A percentile compares a stretch with the other conserved stretches of the same genome.
phyloP scores from a whole-genome alignment of 2,113 vertebrate genomes.

The Bombycilla garrulus region DNA sequence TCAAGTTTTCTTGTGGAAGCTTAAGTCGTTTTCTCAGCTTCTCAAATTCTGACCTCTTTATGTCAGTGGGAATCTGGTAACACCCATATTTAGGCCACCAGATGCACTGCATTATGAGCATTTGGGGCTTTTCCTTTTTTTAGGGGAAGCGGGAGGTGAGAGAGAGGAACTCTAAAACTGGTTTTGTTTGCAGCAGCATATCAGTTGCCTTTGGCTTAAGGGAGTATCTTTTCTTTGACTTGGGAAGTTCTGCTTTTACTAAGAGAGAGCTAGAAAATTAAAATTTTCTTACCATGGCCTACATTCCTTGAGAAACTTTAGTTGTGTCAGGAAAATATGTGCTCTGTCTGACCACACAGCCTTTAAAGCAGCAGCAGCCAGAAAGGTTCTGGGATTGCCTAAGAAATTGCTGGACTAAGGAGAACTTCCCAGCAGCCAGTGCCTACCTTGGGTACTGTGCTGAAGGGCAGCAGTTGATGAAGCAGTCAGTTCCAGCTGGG shows the following conservation, averaged over 20 bases:
- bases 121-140: not conserved
- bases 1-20: constrained; percentile 16
- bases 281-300: not conserved
- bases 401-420: not conserved
- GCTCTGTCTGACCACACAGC: not conserved
- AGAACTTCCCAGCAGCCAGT: not conserved
- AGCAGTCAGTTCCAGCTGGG: not conserved
- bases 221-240: not conserved
- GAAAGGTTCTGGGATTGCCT: not conserved
- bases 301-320: not conserved
- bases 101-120: not conserved
- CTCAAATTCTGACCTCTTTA: constrained; percentile 27
- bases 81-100: constrained; percentile 32
- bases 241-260: not conserved
- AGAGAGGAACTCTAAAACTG: not conserved
- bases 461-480: not conserved
- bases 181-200: not conserved
- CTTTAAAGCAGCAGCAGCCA: not conserved
- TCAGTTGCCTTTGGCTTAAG: not conserved
- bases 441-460: not conserved
- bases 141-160: not conserved
- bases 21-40: constrained; percentile 39
- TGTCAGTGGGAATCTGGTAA: constrained; percentile 14
- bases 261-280: not conserved
- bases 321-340: not conserved